These are phyloP conservation scores for Anoura caudifer DNA, from an alignment of 2,113 vertebrate genomes.

Conservation along the genomic window DNA sequence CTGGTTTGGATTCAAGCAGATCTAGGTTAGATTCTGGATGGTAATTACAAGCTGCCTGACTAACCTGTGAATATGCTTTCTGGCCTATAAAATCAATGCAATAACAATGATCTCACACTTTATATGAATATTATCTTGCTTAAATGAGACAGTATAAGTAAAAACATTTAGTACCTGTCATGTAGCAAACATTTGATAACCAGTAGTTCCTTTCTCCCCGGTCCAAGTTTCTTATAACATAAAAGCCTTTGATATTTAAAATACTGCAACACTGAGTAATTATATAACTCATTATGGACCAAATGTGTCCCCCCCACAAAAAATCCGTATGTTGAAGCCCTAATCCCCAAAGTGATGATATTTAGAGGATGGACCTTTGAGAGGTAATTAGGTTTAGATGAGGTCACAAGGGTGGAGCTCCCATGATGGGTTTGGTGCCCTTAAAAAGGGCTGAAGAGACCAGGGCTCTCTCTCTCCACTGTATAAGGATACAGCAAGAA, in stretches of 20 bases:
- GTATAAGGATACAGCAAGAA: background rate
- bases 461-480: background rate
- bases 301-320: background rate
- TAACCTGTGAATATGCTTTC: background rate
- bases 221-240: background rate
- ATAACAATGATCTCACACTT: background rate
- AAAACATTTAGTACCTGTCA: background rate
- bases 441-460: background rate
- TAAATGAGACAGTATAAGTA: constrained; percentile 7
- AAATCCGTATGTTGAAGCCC: background rate
- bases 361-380: background rate
- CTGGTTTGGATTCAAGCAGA: background rate
- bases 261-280: background rate
- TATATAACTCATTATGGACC: background rate
- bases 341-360: background rate
- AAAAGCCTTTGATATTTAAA: constrained; percentile 47
- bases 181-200: background rate
- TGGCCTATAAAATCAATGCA: constrained; percentile 4
- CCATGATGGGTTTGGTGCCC: background rate
- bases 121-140: background rate
- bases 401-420: background rate
- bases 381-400: background rate
- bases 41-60: background rate
- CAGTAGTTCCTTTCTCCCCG: background rate
- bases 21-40: background rate